phyloP scores from a whole-genome alignment of 1,140 invertebrate genomes.

The Bombus waltoni region DNA sequence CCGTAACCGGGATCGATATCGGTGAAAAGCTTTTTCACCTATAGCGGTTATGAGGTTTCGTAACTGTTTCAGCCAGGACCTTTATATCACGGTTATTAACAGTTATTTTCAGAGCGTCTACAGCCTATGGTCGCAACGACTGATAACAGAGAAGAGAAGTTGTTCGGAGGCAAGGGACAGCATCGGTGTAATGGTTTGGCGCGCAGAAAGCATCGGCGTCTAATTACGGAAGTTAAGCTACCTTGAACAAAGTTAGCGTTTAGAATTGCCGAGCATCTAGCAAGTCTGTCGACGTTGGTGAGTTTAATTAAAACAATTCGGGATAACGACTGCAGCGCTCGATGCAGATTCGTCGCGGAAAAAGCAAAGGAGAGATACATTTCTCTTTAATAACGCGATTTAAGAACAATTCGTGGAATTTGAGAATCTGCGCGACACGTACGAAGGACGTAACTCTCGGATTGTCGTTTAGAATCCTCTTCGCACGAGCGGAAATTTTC shows the following conservation, averaged over 20 bases:
- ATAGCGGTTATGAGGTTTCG: not conserved
- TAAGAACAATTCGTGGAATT: not conserved
- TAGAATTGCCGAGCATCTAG: not conserved
- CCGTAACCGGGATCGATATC: not conserved
- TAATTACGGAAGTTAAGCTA: conserved; percentile 29
- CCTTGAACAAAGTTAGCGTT: conserved; percentile 7
- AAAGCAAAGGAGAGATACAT: no score
- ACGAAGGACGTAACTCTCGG: not conserved
- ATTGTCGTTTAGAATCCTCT: not conserved
- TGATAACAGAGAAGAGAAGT: conserved; percentile 1
- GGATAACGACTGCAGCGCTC: not conserved
- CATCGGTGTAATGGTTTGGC: not conserved
- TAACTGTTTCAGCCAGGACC: not conserved
- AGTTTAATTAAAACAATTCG: not conserved
- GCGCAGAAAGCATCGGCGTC: not conserved
- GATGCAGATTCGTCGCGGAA: not conserved
- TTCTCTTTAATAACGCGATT: not conserved
- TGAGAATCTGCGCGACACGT: not conserved
- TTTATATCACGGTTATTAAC: no score
- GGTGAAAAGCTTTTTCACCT: not conserved
- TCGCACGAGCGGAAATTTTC: no score
- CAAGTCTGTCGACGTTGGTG: not conserved
- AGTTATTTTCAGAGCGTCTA: no score
- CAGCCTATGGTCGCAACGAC: no score
- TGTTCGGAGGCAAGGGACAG: not conserved